Conservation (phyloP, 2,113 vertebrate genomes). For the Ardeotis arabs region DNA sequence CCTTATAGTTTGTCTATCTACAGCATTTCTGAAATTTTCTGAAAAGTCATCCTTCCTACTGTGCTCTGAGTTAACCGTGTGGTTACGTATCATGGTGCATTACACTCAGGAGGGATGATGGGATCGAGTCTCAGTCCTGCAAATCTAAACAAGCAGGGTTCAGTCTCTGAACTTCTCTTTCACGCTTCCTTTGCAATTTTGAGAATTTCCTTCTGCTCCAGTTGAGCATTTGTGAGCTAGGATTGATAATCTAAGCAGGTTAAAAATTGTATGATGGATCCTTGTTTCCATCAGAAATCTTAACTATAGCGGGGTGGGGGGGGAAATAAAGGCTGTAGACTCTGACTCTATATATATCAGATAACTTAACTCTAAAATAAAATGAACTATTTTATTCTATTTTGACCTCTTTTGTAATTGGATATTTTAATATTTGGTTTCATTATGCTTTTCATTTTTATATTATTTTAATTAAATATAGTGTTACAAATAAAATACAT, state of each 20-base stretch:
- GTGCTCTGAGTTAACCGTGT: background rate
- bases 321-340: background rate
- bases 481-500: background rate
- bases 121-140: background rate
- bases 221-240: background rate
- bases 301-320: background rate
- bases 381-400: background rate
- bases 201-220: background rate
- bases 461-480: background rate
- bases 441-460: background rate
- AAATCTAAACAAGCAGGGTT: background rate
- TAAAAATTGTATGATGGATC: background rate
- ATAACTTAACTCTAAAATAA: background rate
- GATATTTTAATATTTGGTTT: background rate
- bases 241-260: background rate
- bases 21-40: background rate
- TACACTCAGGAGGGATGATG: background rate
- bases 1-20: background rate
- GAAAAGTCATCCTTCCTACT: background rate
- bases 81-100: background rate
- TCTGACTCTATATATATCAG: background rate
- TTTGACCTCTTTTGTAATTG: background rate
- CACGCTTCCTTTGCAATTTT: background rate
- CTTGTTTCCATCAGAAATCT: background rate
- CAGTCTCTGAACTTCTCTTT: background rate